phyloP scores from a whole-genome alignment of 1,140 invertebrate genomes.

The Papilio machaon region DNA sequence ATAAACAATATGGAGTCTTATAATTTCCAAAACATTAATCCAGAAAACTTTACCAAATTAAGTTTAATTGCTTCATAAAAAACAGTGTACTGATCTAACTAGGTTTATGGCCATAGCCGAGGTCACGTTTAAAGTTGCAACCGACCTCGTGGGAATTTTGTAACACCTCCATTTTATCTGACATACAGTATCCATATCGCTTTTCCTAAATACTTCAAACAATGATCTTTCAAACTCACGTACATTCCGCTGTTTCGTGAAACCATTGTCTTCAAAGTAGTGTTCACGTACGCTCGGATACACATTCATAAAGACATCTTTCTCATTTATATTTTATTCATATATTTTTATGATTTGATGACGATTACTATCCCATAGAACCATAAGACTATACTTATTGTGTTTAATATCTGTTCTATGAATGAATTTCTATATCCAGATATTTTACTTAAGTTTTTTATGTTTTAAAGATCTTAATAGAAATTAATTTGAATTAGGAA shows the following conservation, averaged over 20 bases:
- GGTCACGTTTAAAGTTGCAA: conserved; percentile 24
- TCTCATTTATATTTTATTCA: not conserved
- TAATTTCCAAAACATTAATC: conserved; percentile 1
- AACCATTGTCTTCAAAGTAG: conserved; percentile 1
- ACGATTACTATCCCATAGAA: no score
- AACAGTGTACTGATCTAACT: conserved; percentile 1
- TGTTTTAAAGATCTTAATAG: no score
- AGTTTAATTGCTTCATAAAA: conserved; percentile 14
- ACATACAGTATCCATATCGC: conserved; percentile 3
- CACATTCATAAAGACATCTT: not conserved
- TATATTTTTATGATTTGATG: not conserved
- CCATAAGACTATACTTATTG: no score
- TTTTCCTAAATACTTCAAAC: conserved; percentile 10
- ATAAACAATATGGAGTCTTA: no score
- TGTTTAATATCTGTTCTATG: no score
- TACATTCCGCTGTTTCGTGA: not conserved
- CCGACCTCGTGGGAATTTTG: conserved; percentile 32
- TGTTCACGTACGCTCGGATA: not conserved
- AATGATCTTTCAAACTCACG: conserved; percentile 5
- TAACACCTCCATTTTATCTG: conserved; percentile 15
- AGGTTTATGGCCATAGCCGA: conserved; percentile 26
- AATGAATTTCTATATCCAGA: no score
- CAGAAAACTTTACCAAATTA: not conserved
- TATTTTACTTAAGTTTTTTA: no score
- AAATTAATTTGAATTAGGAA: no score